Base-by-base conservation (phyloP, 2,113 vertebrate species). In the Morphnarchus princeps region DNA sequence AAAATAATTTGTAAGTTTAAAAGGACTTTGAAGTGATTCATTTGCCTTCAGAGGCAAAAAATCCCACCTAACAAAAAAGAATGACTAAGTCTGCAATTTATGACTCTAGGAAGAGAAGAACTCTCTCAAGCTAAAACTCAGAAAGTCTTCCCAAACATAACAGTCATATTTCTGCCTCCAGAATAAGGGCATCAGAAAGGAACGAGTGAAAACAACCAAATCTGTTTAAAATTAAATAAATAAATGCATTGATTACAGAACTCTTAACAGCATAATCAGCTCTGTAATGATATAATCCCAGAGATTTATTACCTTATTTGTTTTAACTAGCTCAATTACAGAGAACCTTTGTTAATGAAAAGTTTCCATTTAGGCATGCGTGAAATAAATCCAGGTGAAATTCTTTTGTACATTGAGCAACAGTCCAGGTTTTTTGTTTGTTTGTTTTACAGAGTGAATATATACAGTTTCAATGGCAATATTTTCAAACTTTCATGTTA, bases 281-380 rank as follows among this genome's bases (percentile, higher is more conserved):
- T 66, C 65, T 11, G 4, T 5, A 34, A 74, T 49, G 4, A 24
- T 29, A 52, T 17, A 73, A 87, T 54, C 25, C 50, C 82, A 7
- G 2, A 80, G 10, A 79, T 72, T 57, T 87, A 47, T 43, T 77
- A 47, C 11, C 4, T 59, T 42, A 40, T 5, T 58, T 69, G 3
- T 77, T 78, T 87, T 83, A 95, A 47, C 11, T 42, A 91, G n/a
- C 7, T 38, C 32, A 77, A 4, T 32, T 89, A 73, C 5, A 70
- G 59, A 79, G 6, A 66, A 11, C 2, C 21, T 66, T 66, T 76
- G 4, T 52, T 87, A 70, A 67, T 78, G 5, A 7, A 31, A 89
- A 38, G 15, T 16, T 59, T 52, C 10, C 7, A 15, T 47, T 71
- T 43, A 80, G 45, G 20, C 13, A 47, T 3, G 7, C 0, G 0